Evolutionary conservation across 1,140 invertebrate genomes (phyloP).

Genomic region (Drosophila pseudoobscura): DNA sequence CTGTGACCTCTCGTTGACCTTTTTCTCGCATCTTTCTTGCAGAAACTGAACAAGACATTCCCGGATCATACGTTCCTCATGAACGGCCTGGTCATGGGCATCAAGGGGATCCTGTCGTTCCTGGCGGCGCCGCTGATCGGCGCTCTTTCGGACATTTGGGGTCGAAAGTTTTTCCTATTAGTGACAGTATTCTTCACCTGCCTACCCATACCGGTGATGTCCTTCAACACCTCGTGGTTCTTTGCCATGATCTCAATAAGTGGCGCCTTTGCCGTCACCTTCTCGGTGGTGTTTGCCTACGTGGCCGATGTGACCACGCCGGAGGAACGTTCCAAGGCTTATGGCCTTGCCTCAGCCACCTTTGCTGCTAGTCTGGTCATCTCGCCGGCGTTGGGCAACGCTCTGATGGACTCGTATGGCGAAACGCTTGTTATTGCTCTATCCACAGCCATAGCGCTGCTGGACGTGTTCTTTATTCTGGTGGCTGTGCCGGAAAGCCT

Average conservation of each 20-base stretch:
- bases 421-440: conserved; percentile 97
- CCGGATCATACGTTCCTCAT: conserved; percentile 99
- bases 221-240: conserved; percentile 99
- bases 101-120: conserved; percentile 98
- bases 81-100: conserved; percentile 99
- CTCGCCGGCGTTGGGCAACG: conserved; percentile 97
- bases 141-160: conserved; percentile 98
- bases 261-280: conserved; percentile 99
- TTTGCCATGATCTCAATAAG: conserved; percentile 99
- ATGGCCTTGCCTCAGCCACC: conserved; percentile 98
- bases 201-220: conserved; percentile 99
- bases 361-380: conserved; percentile 99
- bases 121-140: conserved; percentile 98
- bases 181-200: conserved; percentile 99
- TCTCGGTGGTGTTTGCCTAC: conserved; percentile 99
- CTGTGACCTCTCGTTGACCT: no score
- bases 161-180: conserved; percentile 98
- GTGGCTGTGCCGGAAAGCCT: conserved; percentile 99
- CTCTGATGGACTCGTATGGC: conserved; percentile 94
- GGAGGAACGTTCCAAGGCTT: conserved; percentile 96
- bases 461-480: conserved; percentile 99
- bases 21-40: conserved; percentile 27
- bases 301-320: conserved; percentile 99
- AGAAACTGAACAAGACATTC: conserved; percentile 98
- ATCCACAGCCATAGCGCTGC: conserved; percentile 95